phyloP scores from a whole-genome alignment of 2,888 invertebrate genomes.

The Cyclophora albipunctata region DNA sequence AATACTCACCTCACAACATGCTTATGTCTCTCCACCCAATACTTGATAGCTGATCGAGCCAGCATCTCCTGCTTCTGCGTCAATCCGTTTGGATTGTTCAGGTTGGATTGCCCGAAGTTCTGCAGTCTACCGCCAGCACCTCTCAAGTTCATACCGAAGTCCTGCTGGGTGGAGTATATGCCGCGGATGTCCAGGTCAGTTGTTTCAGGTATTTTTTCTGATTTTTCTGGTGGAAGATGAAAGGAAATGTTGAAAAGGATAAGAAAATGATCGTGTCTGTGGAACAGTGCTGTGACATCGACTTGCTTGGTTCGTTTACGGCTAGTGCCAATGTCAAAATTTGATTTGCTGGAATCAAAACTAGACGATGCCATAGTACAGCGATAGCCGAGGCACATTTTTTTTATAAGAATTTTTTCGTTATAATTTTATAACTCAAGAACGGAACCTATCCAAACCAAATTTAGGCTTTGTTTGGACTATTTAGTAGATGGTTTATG shows the following conservation, averaged over 20 bases:
- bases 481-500: too few species aligned
- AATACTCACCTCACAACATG: conserved; percentile 86
- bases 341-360: too few species aligned
- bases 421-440: too few species aligned
- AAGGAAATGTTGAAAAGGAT: not conserved
- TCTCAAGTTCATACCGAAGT: conserved; percentile 84
- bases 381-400: too few species aligned
- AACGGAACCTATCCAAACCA: too few species aligned
- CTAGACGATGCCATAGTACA: too few species aligned
- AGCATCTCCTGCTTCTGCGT: conserved; percentile 89
- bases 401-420: too few species aligned
- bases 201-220: conserved; percentile 67
- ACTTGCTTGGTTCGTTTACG: too few species aligned
- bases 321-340: too few species aligned
- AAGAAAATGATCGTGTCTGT: too few species aligned
- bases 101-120: conserved; percentile 69
- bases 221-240: conserved; percentile 39
- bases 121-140: conserved; percentile 80
- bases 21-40: conserved; percentile 93
- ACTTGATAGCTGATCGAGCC: conserved; percentile 90
- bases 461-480: too few species aligned
- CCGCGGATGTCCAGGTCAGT: conserved; percentile 81
- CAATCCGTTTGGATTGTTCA: conserved; percentile 84
- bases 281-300: too few species aligned
- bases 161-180: conserved; percentile 85